phyloP scores from a whole-genome alignment of 2,113 vertebrate genomes.

The Phoxinus phoxinus region DNA sequence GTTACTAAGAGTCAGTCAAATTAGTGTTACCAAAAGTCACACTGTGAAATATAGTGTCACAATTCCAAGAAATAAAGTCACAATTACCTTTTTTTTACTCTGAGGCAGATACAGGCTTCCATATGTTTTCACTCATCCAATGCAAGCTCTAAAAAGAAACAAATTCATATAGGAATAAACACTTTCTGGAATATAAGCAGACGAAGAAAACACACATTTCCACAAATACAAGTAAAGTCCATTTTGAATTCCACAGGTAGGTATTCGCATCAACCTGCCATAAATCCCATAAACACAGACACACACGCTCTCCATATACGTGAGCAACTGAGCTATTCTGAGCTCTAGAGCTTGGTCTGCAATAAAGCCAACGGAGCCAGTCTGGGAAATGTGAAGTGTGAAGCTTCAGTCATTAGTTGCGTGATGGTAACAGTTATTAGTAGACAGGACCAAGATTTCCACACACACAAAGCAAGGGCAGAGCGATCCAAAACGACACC shows the following conservation, averaged over 20 bases:
- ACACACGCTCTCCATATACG: slow-evolving; percentile 15
- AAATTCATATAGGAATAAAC: slow-evolving; percentile 25
- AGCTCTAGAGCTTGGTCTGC: slow-evolving; percentile 2
- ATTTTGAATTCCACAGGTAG: slow-evolving; percentile 20
- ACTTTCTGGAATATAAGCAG: slow-evolving; percentile 12
- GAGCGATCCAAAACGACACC: slow-evolving; percentile 60
- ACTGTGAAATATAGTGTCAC: not conserved
- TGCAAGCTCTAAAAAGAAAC: slow-evolving; percentile 19
- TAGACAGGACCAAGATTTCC: slow-evolving; percentile 1
- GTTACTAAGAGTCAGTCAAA: too few species aligned
- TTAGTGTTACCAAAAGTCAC: not conserved
- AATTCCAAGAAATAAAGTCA: not conserved
- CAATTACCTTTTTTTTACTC: not conserved
- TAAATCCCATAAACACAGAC: slow-evolving; percentile 20
- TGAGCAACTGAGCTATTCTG: slow-evolving; percentile 31
- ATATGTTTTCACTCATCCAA: not conserved
- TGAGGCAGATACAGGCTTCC: not conserved
- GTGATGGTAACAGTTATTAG: slow-evolving; percentile 12
- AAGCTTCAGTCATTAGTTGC: not conserved
- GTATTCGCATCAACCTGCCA: slow-evolving; percentile 12
- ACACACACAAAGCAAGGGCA: slow-evolving; percentile 45
- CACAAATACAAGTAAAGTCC: slow-evolving; percentile 35
- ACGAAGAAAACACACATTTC: slow-evolving; percentile 27
- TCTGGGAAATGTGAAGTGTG: not conserved
- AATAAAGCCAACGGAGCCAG: slow-evolving; percentile 9